phyloP scores from a whole-genome alignment of 2,888 invertebrate species.

The Eristalinus sepulchralis region DNA sequence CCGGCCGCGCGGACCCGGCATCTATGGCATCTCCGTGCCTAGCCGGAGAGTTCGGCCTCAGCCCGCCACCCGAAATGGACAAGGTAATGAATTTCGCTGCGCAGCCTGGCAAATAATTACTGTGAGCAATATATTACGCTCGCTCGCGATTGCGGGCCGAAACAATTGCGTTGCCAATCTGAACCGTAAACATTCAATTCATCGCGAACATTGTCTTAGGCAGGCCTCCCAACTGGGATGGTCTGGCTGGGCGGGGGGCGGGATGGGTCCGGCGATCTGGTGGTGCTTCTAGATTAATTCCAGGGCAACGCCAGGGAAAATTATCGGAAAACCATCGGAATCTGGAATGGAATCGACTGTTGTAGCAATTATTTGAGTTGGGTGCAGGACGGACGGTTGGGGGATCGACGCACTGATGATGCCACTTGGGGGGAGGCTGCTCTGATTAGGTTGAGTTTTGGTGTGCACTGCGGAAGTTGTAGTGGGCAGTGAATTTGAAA shows the following conservation, averaged over 20 bases:
- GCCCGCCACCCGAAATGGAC: constrained; percentile 47
- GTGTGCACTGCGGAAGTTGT: constrained; percentile 49
- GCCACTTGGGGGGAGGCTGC: constrained; percentile 28
- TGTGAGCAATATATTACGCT: constrained; percentile 70
- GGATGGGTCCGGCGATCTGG: neutral
- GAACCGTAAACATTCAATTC: constrained; percentile 69
- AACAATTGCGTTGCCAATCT: constrained; percentile 70
- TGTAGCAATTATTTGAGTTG: constrained; percentile 66
- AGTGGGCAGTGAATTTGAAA: neutral
- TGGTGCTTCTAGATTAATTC: constrained; percentile 58
- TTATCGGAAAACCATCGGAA: constrained; percentile 58
- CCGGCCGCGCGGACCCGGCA: constrained; percentile 23
- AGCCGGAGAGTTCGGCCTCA: constrained; percentile 13
- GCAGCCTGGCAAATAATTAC: constrained; percentile 65
- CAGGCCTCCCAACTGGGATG: constrained; percentile 44
- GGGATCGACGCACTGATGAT: constrained; percentile 39
- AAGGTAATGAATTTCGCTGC: constrained; percentile 65
- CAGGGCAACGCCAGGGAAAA: constrained; percentile 61
- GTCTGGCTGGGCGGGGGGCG: neutral
- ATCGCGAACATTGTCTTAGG: constrained; percentile 69
- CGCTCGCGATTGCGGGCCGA: constrained; percentile 50
- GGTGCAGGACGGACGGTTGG: neutral
- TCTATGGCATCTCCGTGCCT: constrained; percentile 18
- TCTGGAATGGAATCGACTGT: constrained; percentile 66
- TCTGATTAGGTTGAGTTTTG: constrained; percentile 35